Base-by-base conservation (phyloP, 2,113 vertebrate genomes). In the Equus przewalskii region DNA sequence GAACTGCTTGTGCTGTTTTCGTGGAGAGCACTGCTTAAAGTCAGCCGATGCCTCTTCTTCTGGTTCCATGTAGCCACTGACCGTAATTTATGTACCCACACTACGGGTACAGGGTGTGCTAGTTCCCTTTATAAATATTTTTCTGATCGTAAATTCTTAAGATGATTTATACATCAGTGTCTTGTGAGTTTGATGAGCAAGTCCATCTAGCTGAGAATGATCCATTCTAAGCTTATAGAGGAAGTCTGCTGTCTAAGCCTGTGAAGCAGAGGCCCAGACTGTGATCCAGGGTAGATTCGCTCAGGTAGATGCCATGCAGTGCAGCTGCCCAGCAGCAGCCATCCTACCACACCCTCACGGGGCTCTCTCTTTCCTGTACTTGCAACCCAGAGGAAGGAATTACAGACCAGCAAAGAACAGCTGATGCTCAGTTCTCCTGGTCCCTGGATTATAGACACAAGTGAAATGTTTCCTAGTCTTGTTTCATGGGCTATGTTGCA, bases 71-170 rank as follows among this genome's bases (percentile, higher is more conserved):
- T 60, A 67, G 26, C 64, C 46, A 44, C 26, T 18, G 41, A 24
- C 56, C 41, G 0, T 46, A 16, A 51, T 33, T 84, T 18, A 30
- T 0, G 0, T 15, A 3, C 16, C 11, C 65, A 11, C 9, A n/a
- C 18, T 64, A 46, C 13, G 18, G 18, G 6, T 26, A 44, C 41
- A 41, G 22, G 33, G 1, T 62, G 16, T 26, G 46, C 60, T 24
- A 3, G 65, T 51, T 85, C 14, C 44, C 19, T 94, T 65, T 62
- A 44, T 22, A 60, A 80, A n/a, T 69, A 11, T 49, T 22, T 82
- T 75, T 93, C n/a, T 7, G 26, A 41, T 64, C 28, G 28, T 75
- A 58, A 70, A 72, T 86, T 70, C 19, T 0, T 70, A 82, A 82
- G 65, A 24, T 81, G 15, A 33, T 41, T 78, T 82, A 41, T 33